Percentiles rank a stretch among this genome's conserved stretches.
Conservation (phyloP, 2,797 vertebrate genomes). For the Taenioides sp. region DNA sequence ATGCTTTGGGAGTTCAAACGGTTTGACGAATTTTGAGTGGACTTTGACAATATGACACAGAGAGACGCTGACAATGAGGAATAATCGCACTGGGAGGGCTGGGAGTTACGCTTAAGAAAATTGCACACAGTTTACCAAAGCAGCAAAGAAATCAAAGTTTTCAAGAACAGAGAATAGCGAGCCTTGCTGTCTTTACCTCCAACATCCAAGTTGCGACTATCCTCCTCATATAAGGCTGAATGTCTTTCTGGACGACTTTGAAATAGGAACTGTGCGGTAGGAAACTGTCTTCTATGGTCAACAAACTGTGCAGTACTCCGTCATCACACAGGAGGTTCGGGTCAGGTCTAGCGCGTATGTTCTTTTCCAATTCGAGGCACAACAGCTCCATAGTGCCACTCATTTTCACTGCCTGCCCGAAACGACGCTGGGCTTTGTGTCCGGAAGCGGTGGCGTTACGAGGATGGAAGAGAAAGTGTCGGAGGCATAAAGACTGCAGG, state of each 20-base stretch:
- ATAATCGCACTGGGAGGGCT: constrained; percentile 40
- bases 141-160: constrained; percentile 46
- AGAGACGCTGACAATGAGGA: constrained; percentile 43
- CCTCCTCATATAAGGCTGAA: constrained; percentile 94
- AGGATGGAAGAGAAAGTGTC: constrained; percentile 59
- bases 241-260: constrained; percentile 91
- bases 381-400: constrained; percentile 78
- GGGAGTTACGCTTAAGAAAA: constrained; percentile 19
- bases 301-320: constrained; percentile 88
- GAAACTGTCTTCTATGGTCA: constrained; percentile 91
- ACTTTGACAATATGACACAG: constrained; percentile 55
- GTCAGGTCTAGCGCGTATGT: constrained; percentile 87
- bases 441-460: constrained; percentile 12
- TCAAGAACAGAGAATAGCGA: constrained; percentile 58
- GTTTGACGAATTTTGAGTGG: constrained; percentile 10
- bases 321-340: constrained; percentile 88
- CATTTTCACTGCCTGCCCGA: constrained; percentile 47
- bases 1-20: not conserved
- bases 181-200: constrained; percentile 82
- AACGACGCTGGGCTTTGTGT: constrained; percentile 20
- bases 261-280: constrained; percentile 92
- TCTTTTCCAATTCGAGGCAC: constrained; percentile 85
- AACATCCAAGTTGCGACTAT: constrained; percentile 98
- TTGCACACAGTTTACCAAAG: constrained; percentile 27
- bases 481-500: constrained; percentile 74